phyloP scores from a whole-genome alignment of 2,797 vertebrate genomes.

The Bovichtus diacanthus region DNA sequence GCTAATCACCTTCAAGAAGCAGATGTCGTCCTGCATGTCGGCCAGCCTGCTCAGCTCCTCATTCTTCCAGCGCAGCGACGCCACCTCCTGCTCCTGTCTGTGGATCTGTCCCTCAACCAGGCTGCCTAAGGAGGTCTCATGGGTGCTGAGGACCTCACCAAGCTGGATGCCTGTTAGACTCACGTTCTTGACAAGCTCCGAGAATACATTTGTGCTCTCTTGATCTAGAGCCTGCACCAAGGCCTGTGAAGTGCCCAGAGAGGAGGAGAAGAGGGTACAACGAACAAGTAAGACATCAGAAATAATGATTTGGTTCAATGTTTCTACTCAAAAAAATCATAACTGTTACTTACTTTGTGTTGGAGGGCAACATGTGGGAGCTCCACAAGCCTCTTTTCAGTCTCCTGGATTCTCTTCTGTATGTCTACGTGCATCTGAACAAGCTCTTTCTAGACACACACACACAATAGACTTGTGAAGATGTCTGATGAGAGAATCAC shows the following conservation, averaged over 20 bases:
- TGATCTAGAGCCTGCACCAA: conserved; percentile 75
- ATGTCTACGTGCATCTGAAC: conserved; percentile 70
- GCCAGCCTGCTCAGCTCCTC: conserved; percentile 76
- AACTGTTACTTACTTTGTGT: conserved; percentile 59
- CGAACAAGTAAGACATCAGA: background rate
- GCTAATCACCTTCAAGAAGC: conserved; percentile 80
- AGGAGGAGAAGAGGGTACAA: background rate
- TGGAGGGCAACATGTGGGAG: conserved; percentile 67
- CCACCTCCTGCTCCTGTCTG: conserved; percentile 78
- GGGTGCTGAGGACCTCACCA: conserved; percentile 67
- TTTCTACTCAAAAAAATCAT: background rate
- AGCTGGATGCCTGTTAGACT: conserved; percentile 69
- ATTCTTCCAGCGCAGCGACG: conserved; percentile 69
- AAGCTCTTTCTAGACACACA: conserved; percentile 72
- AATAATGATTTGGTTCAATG: background rate
- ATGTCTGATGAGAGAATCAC: too few species aligned
- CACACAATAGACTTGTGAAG: conserved; percentile 18
- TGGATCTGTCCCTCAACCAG: conserved; percentile 70
- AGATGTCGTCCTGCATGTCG: conserved; percentile 73
- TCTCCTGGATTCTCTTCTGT: conserved; percentile 62
- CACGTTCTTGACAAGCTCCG: conserved; percentile 66
- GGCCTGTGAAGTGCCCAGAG: conserved; percentile 53
- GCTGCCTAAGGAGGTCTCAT: conserved; percentile 68
- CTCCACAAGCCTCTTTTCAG: conserved; percentile 54
- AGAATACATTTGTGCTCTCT: conserved; percentile 75